These are phyloP conservation scores for Myodes glareolus DNA, from an alignment of 2,113 vertebrate species.

Conservation along the genomic window DNA sequence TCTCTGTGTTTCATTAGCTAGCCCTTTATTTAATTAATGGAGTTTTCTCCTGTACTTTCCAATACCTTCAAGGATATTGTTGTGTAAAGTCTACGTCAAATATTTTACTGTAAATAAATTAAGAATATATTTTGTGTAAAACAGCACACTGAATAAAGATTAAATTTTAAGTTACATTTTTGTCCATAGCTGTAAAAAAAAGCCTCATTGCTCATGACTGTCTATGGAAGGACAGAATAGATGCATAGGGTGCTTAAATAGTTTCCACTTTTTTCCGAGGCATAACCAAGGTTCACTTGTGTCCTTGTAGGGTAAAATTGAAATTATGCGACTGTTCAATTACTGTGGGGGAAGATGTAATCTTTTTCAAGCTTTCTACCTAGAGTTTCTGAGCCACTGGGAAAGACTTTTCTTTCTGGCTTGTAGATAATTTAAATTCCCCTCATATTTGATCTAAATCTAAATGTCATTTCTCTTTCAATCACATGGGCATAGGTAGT, in stretches of 20 bases:
- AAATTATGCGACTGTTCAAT: slow-evolving; percentile 61
- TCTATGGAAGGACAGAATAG: slow-evolving; percentile 12
- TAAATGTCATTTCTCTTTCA: slow-evolving; percentile 39
- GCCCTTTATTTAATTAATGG: neutral
- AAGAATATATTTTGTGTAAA: neutral
- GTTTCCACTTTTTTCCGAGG: slow-evolving; percentile 24
- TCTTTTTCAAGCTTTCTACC: neutral
- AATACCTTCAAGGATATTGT: neutral
- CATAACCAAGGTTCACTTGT: slow-evolving; percentile 22
- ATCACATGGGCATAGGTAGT: slow-evolving; percentile 23
- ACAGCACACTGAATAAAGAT: slow-evolving; percentile 18
- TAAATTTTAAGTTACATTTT: slow-evolving; percentile 51
- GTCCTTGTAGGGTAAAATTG: slow-evolving; percentile 12
- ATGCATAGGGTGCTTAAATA: slow-evolving; percentile 48
- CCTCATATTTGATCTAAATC: slow-evolving; percentile 47
- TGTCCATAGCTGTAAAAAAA: slow-evolving; percentile 13
- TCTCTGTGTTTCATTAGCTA: neutral
- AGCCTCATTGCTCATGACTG: neutral
- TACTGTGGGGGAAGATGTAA: slow-evolving; percentile 46
- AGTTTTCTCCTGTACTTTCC: neutral
- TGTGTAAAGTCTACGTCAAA: slow-evolving; percentile 29
- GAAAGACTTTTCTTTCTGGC: slow-evolving; percentile 10
- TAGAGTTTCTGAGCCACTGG: neutral
- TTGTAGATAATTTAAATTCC: slow-evolving; percentile 41
- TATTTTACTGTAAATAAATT: slow-evolving; percentile 43